phyloP scores from a whole-genome alignment of 2,797 vertebrate genomes.

The Sebastes cheni region DNA sequence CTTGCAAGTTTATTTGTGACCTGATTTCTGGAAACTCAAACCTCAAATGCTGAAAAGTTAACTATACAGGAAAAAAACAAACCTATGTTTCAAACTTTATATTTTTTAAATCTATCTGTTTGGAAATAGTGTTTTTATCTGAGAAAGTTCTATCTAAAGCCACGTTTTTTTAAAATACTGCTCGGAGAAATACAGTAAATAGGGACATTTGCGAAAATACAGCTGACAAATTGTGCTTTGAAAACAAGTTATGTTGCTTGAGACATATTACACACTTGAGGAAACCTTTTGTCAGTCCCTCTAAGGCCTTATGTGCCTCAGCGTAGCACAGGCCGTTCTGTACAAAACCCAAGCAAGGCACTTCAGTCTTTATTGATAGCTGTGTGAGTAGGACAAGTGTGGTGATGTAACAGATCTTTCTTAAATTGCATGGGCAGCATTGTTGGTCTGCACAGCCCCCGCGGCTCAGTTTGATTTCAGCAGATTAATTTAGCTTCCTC shows the following conservation, averaged over 20 bases:
- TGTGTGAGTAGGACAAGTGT: slow-evolving; percentile 51
- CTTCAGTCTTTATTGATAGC: slow-evolving; percentile 65
- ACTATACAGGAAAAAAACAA: background rate
- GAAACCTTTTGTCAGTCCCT: slow-evolving; percentile 50
- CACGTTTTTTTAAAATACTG: background rate
- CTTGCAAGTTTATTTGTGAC: slow-evolving; percentile 41
- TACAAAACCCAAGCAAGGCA: slow-evolving; percentile 51
- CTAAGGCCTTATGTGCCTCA: slow-evolving; percentile 34
- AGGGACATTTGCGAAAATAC: slow-evolving; percentile 24
- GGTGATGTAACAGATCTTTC: slow-evolving; percentile 76
- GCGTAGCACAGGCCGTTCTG: slow-evolving; percentile 39
- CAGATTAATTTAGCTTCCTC: slow-evolving; percentile 78
- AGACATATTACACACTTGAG: slow-evolving; percentile 47
- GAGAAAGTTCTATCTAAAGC: background rate
- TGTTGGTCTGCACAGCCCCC: slow-evolving; percentile 67
- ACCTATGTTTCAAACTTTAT: background rate
- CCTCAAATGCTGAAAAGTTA: slow-evolving; percentile 11
- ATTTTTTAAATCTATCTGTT: background rate
- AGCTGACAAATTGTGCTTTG: slow-evolving; percentile 26
- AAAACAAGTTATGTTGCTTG: slow-evolving; percentile 11
- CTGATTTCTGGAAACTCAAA: slow-evolving; percentile 39
- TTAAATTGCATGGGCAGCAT: slow-evolving; percentile 73
- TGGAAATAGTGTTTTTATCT: background rate
- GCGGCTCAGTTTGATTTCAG: slow-evolving; percentile 76
- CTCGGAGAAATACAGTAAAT: slow-evolving; percentile 12